Evolutionary conservation across 2,797 vertebrate species (phyloP).

Genomic region (Peromyscus nudipes): DNA sequence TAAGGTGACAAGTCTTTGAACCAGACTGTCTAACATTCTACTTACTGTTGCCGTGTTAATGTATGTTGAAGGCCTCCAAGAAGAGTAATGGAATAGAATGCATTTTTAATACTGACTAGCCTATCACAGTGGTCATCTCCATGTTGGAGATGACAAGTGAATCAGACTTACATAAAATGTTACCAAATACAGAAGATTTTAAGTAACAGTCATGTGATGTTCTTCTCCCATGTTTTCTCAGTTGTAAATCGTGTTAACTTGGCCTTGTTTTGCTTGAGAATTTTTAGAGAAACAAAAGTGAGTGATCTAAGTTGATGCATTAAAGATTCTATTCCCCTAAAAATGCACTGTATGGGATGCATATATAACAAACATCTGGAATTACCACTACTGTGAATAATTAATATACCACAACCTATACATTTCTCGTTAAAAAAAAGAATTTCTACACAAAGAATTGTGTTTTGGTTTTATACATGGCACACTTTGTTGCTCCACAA

Average conservation of each 20-base stretch:
- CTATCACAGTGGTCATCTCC: not conserved
- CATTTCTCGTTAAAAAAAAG: conserved; percentile 20
- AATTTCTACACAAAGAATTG: not conserved
- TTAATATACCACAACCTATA: not conserved
- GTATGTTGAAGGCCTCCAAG: conserved; percentile 27
- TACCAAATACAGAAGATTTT: not conserved
- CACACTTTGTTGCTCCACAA: not conserved
- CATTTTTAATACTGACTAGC: not conserved
- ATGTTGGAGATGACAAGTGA: conserved; percentile 44
- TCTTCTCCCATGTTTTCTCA: not conserved
- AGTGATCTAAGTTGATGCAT: not conserved
- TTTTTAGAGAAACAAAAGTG: not conserved
- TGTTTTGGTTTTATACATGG: not conserved
- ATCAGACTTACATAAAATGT: not conserved
- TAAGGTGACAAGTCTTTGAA: conserved; percentile 27
- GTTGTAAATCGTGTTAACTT: not conserved
- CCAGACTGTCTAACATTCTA: not conserved
- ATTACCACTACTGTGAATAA: not conserved
- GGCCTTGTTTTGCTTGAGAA: not conserved
- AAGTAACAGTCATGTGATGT: not conserved
- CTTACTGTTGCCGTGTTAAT: conserved; percentile 28
- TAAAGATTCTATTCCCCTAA: not conserved
- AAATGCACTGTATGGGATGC: not conserved
- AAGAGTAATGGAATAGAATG: not conserved
- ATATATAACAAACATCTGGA: not conserved